Conservation (phyloP, 2,113 vertebrate species). For the Fulmarus glacialis region DNA sequence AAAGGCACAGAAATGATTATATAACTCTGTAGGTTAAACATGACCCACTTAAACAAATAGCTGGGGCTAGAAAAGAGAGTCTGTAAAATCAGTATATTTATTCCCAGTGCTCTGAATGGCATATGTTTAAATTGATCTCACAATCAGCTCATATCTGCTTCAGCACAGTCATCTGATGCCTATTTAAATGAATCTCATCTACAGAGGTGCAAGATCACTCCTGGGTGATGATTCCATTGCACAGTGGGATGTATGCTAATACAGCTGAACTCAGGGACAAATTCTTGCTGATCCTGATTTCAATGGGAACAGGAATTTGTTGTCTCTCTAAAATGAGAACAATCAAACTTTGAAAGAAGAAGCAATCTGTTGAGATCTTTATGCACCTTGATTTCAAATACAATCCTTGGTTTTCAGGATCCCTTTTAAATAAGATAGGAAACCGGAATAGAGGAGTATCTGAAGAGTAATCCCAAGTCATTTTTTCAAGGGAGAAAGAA, state of each 20-base stretch:
- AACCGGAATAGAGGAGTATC: background rate
- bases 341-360: background rate
- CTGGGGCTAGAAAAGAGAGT: conserved; percentile 50
- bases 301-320: background rate
- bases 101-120: conserved; percentile 24
- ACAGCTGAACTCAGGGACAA: background rate
- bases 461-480: background rate
- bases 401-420: background rate
- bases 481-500: background rate
- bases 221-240: background rate
- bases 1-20: conserved; percentile 63
- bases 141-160: conserved; percentile 37
- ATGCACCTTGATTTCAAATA: background rate
- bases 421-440: background rate
- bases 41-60: conserved; percentile 60
- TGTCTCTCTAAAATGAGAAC: background rate
- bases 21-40: conserved; percentile 70
- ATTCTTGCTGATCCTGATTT: conserved; percentile 27
- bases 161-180: conserved; percentile 38
- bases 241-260: background rate
- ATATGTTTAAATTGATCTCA: conserved; percentile 46
- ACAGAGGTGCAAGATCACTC: conserved; percentile 3
- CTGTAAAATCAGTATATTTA: conserved; percentile 47
- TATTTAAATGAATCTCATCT: conserved; percentile 46
- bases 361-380: background rate